A percentile compares a stretch with the other conserved stretches of the same genome.
These are phyloP conservation scores for Tipula unca DNA, from an alignment of 2,888 invertebrate genomes.

Conservation along the genomic window DNA sequence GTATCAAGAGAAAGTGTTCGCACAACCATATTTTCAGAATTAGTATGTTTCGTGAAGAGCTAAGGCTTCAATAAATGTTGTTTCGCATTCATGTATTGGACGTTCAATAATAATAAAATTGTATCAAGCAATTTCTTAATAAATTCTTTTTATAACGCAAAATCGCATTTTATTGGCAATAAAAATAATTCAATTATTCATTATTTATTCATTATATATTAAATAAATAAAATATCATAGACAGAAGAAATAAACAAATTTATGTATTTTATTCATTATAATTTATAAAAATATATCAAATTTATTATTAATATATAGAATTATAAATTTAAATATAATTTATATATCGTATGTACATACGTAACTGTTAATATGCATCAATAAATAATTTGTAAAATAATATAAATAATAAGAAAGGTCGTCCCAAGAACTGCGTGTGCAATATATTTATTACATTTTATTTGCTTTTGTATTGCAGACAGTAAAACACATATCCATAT, in stretches of 20 bases:
- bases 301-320: not conserved
- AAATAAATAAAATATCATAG: not conserved
- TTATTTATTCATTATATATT: not conserved
- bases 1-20: too few relatives aligned
- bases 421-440: not conserved
- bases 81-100: too few relatives aligned
- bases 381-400: not conserved
- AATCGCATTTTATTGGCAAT: not conserved
- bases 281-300: not conserved
- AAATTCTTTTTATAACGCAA: too few relatives aligned
- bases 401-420: not conserved
- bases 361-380: not conserved
- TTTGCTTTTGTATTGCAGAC: not conserved
- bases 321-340: not conserved
- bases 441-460: too few relatives aligned
- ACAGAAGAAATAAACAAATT: not conserved
- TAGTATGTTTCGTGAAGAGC: too few relatives aligned
- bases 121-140: too few relatives aligned
- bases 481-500: not conserved
- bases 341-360: not conserved
- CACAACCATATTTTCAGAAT: too few relatives aligned
- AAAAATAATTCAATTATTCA: not conserved
- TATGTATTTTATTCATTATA: not conserved
- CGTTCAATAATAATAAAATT: too few relatives aligned
- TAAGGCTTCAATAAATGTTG: too few relatives aligned